A percentile compares a stretch with the other conserved stretches of the same genome.
phyloP scores from a whole-genome alignment of 2,113 vertebrate species.

The Chrysochloris asiatica region DNA sequence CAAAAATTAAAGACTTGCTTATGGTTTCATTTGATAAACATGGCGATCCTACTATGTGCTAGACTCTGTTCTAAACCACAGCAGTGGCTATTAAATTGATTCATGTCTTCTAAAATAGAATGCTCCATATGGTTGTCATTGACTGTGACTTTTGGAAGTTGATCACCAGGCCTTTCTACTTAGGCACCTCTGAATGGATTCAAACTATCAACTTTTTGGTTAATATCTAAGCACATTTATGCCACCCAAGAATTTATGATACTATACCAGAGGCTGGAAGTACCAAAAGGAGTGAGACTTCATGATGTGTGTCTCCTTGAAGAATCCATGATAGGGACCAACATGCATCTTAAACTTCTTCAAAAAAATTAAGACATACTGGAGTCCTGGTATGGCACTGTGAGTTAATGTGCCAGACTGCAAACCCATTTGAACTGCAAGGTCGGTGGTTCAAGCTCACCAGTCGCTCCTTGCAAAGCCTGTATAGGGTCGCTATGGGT shows the following conservation, averaged over 20 bases:
- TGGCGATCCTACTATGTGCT: background rate
- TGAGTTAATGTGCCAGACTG: no score
- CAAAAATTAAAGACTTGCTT: background rate
- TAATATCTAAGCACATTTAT: background rate
- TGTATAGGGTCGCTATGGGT: no score
- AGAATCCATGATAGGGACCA: background rate
- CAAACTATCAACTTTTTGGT: background rate
- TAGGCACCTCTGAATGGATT: background rate
- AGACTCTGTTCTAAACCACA: background rate
- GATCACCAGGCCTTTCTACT: background rate
- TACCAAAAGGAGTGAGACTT: background rate
- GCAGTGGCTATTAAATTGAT: background rate
- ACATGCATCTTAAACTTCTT: background rate
- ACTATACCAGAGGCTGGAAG: background rate
- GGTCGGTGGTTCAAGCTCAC: no score
- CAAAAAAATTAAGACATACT: background rate
- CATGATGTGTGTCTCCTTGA: background rate
- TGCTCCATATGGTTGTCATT: background rate
- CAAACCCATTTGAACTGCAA: no score
- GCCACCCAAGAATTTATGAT: background rate
- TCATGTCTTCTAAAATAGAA: background rate
- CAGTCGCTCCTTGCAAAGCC: no score
- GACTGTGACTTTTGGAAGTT: background rate
- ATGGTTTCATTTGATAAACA: background rate
- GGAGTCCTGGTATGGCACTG: no score